A percentile compares a stretch with the other conserved stretches of the same genome.
These are phyloP conservation scores for Labrus mixtus DNA, from an alignment of 2,113 vertebrate genomes.

Conservation along the genomic window DNA sequence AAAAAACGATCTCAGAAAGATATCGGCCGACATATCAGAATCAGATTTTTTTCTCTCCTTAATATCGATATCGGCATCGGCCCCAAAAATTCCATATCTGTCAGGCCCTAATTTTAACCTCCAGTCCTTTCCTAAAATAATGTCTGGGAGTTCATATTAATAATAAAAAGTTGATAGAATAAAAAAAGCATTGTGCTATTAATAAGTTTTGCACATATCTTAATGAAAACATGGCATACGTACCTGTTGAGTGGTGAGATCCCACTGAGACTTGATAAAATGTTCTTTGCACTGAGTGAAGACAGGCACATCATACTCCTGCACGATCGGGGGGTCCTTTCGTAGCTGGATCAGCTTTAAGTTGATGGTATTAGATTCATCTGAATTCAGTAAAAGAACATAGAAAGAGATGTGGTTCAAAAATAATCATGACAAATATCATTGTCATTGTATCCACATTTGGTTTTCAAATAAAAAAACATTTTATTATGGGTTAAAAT, in stretches of 20 bases:
- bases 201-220: too few relatives aligned
- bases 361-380: constrained; percentile 97
- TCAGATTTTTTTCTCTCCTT: too few relatives aligned
- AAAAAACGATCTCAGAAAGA: too few relatives aligned
- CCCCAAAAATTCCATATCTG: too few relatives aligned
- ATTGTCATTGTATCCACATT: background rate
- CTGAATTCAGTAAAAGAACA: constrained; percentile 71
- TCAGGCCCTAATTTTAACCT: background rate
- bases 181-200: too few relatives aligned
- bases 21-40: too few relatives aligned
- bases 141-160: background rate
- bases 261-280: constrained; percentile 95
- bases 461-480: background rate
- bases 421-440: background rate
- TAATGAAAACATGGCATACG: constrained; percentile 73
- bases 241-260: constrained; percentile 99
- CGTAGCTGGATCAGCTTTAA: constrained; percentile 94
- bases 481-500: too few relatives aligned
- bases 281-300: constrained; percentile 95
- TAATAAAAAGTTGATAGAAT: constrained; percentile 16
- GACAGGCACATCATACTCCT: constrained; percentile 96
- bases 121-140: constrained; percentile 3
- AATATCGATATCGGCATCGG: too few relatives aligned
- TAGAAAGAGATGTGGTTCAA: background rate
- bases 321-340: constrained; percentile 90